A percentile compares a stretch with the other conserved stretches of the same genome.
phyloP scores from a whole-genome alignment of 2,113 vertebrate genomes.

The Tor tambroides region DNA sequence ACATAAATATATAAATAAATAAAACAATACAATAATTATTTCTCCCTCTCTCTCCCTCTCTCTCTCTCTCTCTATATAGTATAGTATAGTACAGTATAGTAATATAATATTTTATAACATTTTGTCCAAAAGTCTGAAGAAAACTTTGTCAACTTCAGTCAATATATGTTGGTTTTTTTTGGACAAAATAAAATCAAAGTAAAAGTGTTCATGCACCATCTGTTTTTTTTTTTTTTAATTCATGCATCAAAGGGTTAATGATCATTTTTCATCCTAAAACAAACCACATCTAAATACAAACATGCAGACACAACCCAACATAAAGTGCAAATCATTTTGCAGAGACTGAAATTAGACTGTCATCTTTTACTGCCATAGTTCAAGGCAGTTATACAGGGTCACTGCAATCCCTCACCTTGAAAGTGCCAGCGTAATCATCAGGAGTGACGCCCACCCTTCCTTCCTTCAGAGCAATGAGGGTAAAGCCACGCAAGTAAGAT shows the following conservation, averaged over 20 bases:
- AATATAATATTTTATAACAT: too few relatives aligned
- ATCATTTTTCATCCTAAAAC: background rate
- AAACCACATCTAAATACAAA: background rate
- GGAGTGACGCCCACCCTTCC: constrained; percentile 89
- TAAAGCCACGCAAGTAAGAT: constrained; percentile 93
- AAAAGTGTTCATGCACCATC: too few relatives aligned
- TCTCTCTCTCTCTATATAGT: too few relatives aligned
- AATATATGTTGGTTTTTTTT: too few relatives aligned
- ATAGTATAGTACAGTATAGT: too few relatives aligned
- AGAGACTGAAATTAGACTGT: constrained; percentile 26
- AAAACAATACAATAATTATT: too few relatives aligned
- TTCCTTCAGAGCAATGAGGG: constrained; percentile 90
- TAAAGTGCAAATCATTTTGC: constrained; percentile 5
- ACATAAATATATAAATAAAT: background rate
- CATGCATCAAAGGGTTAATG: background rate
- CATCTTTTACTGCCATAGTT: constrained; percentile 11
- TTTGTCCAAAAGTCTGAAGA: too few relatives aligned
- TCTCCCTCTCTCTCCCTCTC: too few relatives aligned
- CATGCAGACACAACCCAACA: background rate
- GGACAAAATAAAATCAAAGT: too few relatives aligned
- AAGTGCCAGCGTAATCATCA: constrained; percentile 88
- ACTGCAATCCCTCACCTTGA: constrained; percentile 84
- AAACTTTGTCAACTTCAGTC: too few relatives aligned
- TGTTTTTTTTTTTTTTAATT: too few relatives aligned
- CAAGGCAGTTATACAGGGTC: constrained; percentile 32